These are phyloP conservation scores for Gortyna flavago DNA, from an alignment of 2,888 invertebrate genomes.

Conservation along the genomic window DNA sequence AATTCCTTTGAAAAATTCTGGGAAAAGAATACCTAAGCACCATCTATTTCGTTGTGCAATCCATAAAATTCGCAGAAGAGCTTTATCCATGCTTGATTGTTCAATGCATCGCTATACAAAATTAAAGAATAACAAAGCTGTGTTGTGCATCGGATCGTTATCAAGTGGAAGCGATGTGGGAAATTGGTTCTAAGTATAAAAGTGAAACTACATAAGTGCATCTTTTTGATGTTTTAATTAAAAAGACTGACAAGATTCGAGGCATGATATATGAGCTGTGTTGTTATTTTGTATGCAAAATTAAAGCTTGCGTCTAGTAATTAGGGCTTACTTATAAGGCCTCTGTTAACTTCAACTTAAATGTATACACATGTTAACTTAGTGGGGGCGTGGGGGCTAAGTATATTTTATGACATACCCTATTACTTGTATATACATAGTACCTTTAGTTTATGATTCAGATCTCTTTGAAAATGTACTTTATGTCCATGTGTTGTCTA, in stretches of 20 bases:
- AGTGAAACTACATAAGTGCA: conserved; percentile 9
- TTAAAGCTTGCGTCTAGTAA: conserved; percentile 11
- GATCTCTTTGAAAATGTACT: not conserved
- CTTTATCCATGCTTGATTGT: conserved; percentile 45
- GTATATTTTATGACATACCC: not conserved
- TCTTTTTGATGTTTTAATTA: conserved; percentile 33
- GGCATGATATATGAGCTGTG: conserved; percentile 19
- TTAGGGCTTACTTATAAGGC: conserved; percentile 12
- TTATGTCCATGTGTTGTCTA: no score
- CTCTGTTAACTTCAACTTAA: conserved; percentile 11
- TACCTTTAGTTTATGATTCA: not conserved
- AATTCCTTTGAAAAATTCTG: conserved; percentile 15
- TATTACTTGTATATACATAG: not conserved
- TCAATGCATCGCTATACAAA: conserved; percentile 36
- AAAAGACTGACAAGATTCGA: conserved; percentile 1
- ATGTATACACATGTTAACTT: not conserved
- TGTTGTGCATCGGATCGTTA: conserved; percentile 18
- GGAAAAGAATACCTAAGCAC: not conserved
- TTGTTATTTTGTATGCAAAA: conserved; percentile 35
- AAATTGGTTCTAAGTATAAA: conserved; percentile 39
- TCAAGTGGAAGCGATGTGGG: conserved; percentile 38
- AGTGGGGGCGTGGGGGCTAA: not conserved
- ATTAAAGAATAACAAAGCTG: conserved; percentile 50
- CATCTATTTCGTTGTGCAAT: conserved; percentile 17
- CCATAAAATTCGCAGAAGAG: conserved; percentile 38